Base-by-base conservation (phyloP, 2,888 invertebrate genomes). In the Helobdella robusta region DNA sequence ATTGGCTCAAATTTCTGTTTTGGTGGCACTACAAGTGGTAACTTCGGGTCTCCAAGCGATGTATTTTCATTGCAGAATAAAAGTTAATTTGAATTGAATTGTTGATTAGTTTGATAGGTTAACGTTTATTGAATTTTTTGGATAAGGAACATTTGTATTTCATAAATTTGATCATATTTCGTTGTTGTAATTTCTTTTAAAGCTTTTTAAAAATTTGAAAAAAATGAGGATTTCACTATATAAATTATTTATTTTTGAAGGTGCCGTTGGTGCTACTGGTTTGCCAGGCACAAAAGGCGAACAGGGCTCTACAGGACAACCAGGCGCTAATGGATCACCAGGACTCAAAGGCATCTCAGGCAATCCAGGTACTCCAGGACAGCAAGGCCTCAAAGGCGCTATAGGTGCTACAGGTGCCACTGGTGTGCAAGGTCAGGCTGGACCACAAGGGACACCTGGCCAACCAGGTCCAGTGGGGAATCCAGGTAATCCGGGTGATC, bases 261-360 rank as follows among this genome's bases (percentile, higher is more conserved):
- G 62, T 15, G 18, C 50, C 18, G 32, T 20, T n/a, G 30, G 62
- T 30, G n/a, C 62, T 50, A 50, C 46, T 6, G 67, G 67, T 23
- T 40, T 50, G 36, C 32, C 59, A 28, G 67, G 67, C n/a, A 8
- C 2, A n/a, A 20, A 8, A 28, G 67, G 67, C 18, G 44, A 58
- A n/a, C 35, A 35, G 36, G 68, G 68, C 35, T 25, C 11, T n/a
- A 40, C 35, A 40, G 70, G 69, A 30, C 44, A 35, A 20, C 46
- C 63, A 35, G 69, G 68, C 75, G 60, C 44, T 46, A 30, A 18
- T 23, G 62, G 62, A 18, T 46, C 50, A n/a, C 48, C 48, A 15
- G 62, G 62, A 32, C 35, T 23, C 20, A 50, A 25, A 30, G 62
- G 62, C 18, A 2, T n/a, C 2, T 23, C 25, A 6, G 62, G 62